Conservation (phyloP, 2,113 vertebrate species). For the Eurypyga helias region DNA sequence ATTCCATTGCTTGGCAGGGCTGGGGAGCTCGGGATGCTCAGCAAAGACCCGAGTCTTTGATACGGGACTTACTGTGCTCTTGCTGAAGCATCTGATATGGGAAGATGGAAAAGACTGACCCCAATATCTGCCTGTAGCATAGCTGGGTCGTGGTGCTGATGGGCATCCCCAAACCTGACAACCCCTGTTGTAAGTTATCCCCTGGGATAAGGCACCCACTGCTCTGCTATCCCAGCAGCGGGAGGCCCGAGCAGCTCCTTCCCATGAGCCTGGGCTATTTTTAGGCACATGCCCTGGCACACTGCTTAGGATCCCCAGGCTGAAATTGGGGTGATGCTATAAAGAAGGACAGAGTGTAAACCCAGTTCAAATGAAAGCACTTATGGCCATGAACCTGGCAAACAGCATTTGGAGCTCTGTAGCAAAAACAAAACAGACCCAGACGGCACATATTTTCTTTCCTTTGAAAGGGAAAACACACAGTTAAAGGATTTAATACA, state of each 20-base stretch:
- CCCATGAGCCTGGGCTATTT: neutral
- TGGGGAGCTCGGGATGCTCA: neutral
- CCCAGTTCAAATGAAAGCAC: neutral
- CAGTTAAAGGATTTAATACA: constrained; percentile 44
- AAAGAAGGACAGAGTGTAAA: neutral
- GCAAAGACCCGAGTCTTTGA: rapidly evolving
- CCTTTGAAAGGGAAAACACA: constrained; percentile 67
- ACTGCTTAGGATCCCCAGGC: neutral
- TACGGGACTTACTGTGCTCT: rapidly evolving
- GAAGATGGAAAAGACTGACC: no score
- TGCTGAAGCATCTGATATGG: neutral
- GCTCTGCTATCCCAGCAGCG: neutral
- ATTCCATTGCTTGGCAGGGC: neutral
- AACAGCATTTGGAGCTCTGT: constrained; percentile 37
- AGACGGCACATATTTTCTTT: constrained; percentile 57
- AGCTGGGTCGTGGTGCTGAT: rapidly evolving
- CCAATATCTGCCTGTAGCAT: rapidly evolving
- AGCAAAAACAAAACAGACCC: constrained; percentile 58
- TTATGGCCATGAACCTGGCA: constrained; percentile 18
- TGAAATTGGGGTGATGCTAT: neutral
- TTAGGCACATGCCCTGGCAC: neutral
- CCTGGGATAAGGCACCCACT: neutral
- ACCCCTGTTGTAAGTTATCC: rapidly evolving
- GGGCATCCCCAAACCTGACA: no score
- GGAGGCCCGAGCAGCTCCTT: neutral